Evolutionary conservation across 1,140 invertebrate genomes (phyloP).

Genomic region (Bombyx mori): ASM3026992v2 NC_085135.1:1328501-1329000

Average conservation of each 20-base stretch:
- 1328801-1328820: constrained; percentile 22
- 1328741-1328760: constrained; percentile 26
- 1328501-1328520: constrained; percentile 53
- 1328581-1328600: constrained; percentile 30
- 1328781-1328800: constrained; percentile 24
- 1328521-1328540: constrained; percentile 32
- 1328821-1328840: constrained; percentile 27
- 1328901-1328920: constrained; percentile 15
- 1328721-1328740: constrained; percentile 28
- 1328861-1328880: constrained; percentile 35
- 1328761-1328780: constrained; percentile 23
- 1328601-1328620: constrained; percentile 31
- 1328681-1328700: constrained; percentile 11
- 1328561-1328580: constrained; percentile 31
- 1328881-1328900: constrained; percentile 24
- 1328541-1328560: constrained; percentile 31
- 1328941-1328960: constrained; percentile 36
- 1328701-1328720: constrained; percentile 20
- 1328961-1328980: constrained; percentile 24
- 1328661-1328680: constrained; percentile 27
- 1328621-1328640: constrained; percentile 44
- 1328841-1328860: constrained; percentile 35
- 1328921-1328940: constrained; percentile 25
- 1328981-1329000: constrained; percentile 34
- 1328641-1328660: constrained; percentile 33